These are phyloP conservation scores for Catharus ustulatus DNA, from an alignment of 2,797 vertebrate genomes.

Conservation along the genomic window DNA sequence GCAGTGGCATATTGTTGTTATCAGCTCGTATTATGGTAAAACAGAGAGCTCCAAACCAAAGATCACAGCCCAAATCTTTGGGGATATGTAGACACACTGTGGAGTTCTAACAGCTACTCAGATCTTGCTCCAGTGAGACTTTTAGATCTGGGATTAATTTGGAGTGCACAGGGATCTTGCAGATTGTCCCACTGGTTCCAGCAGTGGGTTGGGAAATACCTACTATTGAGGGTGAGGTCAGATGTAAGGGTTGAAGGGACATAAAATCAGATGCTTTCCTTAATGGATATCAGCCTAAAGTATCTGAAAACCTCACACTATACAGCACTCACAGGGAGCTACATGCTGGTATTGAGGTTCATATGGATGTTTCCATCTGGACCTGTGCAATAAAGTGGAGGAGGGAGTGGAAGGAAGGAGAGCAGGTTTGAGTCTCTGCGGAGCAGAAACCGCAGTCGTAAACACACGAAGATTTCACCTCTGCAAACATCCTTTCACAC, in stretches of 20 bases:
- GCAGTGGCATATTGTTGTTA: neutral
- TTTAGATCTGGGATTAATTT: neutral
- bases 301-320: neutral
- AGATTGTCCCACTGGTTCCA: neutral
- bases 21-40: neutral
- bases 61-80: neutral
- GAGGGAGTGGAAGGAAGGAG: neutral
- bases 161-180: neutral
- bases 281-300: neutral
- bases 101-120: neutral
- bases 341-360: neutral
- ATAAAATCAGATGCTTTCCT: neutral
- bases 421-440: neutral
- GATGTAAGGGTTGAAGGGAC: neutral
- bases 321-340: neutral
- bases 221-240: neutral
- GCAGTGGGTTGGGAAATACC: neutral
- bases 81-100: neutral
- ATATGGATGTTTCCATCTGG: neutral
- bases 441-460: accelerated
- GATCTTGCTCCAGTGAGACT: neutral
- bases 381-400: neutral
- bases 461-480: neutral
- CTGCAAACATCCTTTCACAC: neutral
- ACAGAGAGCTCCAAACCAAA: neutral